Evolutionary conservation across 2,113 vertebrate genomes (phyloP).

Genomic region (Crocuta crocuta): DNA sequence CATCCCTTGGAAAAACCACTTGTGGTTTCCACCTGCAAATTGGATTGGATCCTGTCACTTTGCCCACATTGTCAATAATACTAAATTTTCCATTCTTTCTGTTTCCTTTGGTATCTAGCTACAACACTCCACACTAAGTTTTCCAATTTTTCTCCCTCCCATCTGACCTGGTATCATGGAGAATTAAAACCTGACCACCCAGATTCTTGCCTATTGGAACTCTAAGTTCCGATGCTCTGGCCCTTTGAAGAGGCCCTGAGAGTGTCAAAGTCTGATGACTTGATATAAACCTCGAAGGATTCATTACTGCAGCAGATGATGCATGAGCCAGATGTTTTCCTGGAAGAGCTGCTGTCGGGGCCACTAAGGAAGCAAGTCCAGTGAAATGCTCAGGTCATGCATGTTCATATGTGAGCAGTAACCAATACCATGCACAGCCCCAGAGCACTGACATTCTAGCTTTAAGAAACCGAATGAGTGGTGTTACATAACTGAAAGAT

Average conservation of each 20-base stretch:
- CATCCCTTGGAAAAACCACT: background rate
- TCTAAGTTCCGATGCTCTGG: background rate
- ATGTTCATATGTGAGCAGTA: background rate
- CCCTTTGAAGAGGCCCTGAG: background rate
- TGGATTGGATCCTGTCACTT: background rate
- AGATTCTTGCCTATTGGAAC: background rate
- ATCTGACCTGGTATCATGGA: background rate
- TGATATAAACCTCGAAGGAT: background rate
- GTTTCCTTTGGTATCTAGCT: background rate
- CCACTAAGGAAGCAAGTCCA: background rate
- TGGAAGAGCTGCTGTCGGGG: background rate
- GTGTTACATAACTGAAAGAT: background rate
- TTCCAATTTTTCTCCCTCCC: background rate
- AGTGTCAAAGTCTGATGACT: background rate
- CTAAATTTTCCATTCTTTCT: background rate
- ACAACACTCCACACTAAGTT: background rate
- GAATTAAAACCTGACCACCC: background rate
- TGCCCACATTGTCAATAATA: background rate
- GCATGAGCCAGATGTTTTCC: background rate
- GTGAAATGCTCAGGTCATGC: background rate
- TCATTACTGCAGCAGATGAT: background rate
- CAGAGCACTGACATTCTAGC: background rate
- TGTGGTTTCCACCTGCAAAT: background rate
- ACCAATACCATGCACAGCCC: background rate
- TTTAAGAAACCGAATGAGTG: background rate